Evolutionary conservation across 1,140 invertebrate genomes (phyloP), one percentile per base, ranked within the genome.

Genomic region (Panagrolaimus sp.): DNA sequence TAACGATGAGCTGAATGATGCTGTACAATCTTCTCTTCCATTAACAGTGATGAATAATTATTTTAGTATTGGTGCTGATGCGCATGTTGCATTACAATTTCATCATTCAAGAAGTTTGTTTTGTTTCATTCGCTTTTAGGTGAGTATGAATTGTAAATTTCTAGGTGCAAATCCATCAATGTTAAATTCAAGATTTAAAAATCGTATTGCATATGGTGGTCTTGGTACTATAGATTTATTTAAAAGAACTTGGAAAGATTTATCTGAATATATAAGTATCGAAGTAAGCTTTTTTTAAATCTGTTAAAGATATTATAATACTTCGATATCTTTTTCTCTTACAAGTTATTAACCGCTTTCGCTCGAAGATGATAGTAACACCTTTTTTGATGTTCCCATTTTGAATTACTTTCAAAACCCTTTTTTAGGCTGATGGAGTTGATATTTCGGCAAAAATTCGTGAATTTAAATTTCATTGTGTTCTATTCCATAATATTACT

Each of bases 31-130:
- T 27, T 71, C 72, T 72, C 86, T 98, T 45, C 93, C 94, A 1
- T 85, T 97, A 23, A 94, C 93, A 83, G 93, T 98, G 43, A 91
- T 98, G 78, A 98, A 97, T 85, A 98, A 98, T 85, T 98, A 98
- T 84, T 98, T 94, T 84, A 95, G 92, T 13, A 89, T 98, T 64
- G 95, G 95, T 14, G 94, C 97, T 46, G 95, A 98, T 85, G 95
- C 95, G 72, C 92, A 97, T 82, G 96, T 97, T 68, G 93, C 94
- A 14, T 85, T 98, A 43, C 93, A 97, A 84, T 98, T 98, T 83
- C 95, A 98, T 83, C 93, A 97, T 87, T 94, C 93, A 1, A 88
- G 95, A 88, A 92, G 92, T 93, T 84, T 85, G 79, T 80, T n/a
- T n/a, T 45, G 8, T 63, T 38, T 68, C 5, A 48, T 38, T 4